Conservation (phyloP, 2,113 vertebrate genomes). For the Phodopus roborovskii region DNA sequence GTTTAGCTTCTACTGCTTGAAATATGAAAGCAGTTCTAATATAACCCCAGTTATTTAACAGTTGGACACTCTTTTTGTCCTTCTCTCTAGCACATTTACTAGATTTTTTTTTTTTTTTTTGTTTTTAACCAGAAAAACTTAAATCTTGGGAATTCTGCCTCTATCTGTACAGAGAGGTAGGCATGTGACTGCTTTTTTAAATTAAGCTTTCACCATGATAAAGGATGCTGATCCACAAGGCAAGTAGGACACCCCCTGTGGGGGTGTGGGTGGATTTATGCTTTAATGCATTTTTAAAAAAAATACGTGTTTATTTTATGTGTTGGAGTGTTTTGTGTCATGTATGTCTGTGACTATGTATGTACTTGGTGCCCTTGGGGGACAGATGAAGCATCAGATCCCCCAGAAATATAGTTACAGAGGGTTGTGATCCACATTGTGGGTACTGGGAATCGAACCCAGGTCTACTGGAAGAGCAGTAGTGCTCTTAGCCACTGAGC, state of each 20-base stretch:
- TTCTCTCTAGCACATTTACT: background rate
- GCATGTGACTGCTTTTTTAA: background rate
- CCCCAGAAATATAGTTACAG: background rate
- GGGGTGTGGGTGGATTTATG: background rate
- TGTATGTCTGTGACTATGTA: background rate
- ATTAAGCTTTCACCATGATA: background rate
- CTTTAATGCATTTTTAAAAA: background rate
- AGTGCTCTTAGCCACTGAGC: background rate
- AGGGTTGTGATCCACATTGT: background rate
- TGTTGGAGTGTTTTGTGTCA: background rate
- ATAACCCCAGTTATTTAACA: no score
- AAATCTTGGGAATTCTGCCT: background rate
- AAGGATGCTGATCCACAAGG: background rate
- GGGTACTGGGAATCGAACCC: background rate
- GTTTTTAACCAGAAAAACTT: constrained; percentile 1
- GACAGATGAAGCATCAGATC: background rate
- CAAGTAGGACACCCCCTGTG: background rate
- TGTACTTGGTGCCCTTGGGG: background rate
- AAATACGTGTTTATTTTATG: background rate
- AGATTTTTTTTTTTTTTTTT: constrained; percentile 19
- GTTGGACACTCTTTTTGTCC: background rate
- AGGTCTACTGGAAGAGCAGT: background rate
- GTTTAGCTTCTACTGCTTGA: background rate
- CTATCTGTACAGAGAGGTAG: background rate
- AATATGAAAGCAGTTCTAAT: no score